Percentiles rank a stretch among this genome's conserved stretches.
Evolutionary conservation across 2,888 invertebrate genomes (phyloP).

Genomic region (Cryptosula pallasiana): DNA sequence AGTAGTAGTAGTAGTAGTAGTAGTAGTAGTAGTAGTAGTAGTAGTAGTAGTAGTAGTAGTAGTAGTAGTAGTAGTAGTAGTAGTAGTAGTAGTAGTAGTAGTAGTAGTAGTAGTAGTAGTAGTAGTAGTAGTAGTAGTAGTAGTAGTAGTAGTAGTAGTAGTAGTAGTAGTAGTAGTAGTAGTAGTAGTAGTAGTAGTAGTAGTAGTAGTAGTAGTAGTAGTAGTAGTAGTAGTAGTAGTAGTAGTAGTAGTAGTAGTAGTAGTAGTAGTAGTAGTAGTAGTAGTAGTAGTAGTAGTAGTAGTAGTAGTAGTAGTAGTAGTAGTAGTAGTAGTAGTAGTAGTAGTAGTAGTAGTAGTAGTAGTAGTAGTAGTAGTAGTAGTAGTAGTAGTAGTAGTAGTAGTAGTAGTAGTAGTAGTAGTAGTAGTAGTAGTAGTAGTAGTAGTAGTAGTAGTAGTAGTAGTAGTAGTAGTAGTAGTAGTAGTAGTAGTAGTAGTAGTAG

Average conservation of each 20-base stretch:
- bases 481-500: no score
- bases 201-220: slow-evolving; percentile 28
- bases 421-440: no score
- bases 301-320: slow-evolving; percentile 30
- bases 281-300: slow-evolving; percentile 29
- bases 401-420: slow-evolving; percentile 14
- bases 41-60: slow-evolving; percentile 4
- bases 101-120: slow-evolving; percentile 15
- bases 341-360: slow-evolving; percentile 30
- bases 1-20: slow-evolving; percentile 24
- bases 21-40: slow-evolving; percentile 25
- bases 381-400: slow-evolving; percentile 27
- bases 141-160: slow-evolving; percentile 12
- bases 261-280: slow-evolving; percentile 29
- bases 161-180: slow-evolving; percentile 16
- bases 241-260: slow-evolving; percentile 30
- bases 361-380: slow-evolving; percentile 29
- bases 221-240: slow-evolving; percentile 29
- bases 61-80: slow-evolving; percentile 27
- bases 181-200: slow-evolving; percentile 5
- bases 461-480: no score
- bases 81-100: slow-evolving; percentile 22
- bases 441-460: no score
- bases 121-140: slow-evolving; percentile 26
- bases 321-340: slow-evolving; percentile 30